phyloP scores from a whole-genome alignment of 2,888 invertebrate genomes.

The Morpho deidamia region DNA sequence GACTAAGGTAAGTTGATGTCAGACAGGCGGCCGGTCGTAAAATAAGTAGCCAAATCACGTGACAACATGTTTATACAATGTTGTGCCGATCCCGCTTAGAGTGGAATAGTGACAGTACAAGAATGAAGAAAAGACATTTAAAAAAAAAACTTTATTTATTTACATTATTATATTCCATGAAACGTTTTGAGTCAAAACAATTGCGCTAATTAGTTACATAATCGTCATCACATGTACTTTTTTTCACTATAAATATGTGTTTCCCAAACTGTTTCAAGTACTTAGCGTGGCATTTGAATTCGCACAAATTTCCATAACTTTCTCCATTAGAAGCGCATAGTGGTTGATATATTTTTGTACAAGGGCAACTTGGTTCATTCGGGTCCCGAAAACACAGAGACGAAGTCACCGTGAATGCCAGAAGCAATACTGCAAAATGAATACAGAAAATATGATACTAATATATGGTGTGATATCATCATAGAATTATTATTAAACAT shows the following conservation, averaged over 20 bases:
- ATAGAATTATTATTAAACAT: too few species aligned
- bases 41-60: too few species aligned
- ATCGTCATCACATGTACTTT: slow-evolving; percentile 32
- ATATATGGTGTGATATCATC: too few species aligned
- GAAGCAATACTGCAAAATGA: slow-evolving; percentile 37
- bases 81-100: too few species aligned
- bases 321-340: slow-evolving; percentile 55
- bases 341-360: slow-evolving; percentile 55
- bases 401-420: slow-evolving; percentile 34
- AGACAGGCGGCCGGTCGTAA: too few species aligned
- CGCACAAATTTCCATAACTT: slow-evolving; percentile 59
- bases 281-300: slow-evolving; percentile 47
- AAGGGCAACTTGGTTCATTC: slow-evolving; percentile 41
- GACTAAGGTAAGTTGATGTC: too few species aligned
- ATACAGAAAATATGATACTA: not conserved
- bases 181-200: too few species aligned
- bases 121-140: too few species aligned
- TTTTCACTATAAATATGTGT: slow-evolving; percentile 25
- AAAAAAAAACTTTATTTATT: too few species aligned
- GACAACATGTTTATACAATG: too few species aligned
- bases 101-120: too few species aligned
- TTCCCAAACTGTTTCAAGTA: slow-evolving; percentile 19
- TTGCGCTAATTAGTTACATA: not conserved
- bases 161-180: too few species aligned
- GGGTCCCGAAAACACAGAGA: slow-evolving; percentile 16